These are phyloP conservation scores for Chloroclysta siterata DNA, from an alignment of 2,888 invertebrate species.

Conservation along the genomic window DNA sequence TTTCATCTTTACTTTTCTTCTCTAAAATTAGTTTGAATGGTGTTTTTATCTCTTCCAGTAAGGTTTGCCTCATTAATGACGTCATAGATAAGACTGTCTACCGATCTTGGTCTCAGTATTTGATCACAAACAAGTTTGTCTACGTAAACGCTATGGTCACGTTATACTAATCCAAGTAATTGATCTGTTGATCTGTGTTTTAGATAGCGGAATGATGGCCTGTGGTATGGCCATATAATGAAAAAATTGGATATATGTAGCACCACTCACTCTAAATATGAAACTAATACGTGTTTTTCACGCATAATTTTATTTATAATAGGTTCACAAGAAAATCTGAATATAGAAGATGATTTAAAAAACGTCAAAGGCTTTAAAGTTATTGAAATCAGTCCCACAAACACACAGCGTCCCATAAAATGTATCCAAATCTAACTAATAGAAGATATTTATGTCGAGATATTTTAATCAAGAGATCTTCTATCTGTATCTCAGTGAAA, in stretches of 20 bases:
- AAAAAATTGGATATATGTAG: neutral
- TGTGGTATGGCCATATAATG: neutral
- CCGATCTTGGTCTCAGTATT: conserved; percentile 8
- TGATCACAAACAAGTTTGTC: conserved; percentile 4
- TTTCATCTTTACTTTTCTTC: conserved; percentile 27
- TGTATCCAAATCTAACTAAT: too few relatives aligned
- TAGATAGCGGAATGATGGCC: neutral
- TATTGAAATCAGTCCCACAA: too few relatives aligned
- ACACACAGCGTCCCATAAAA: too few relatives aligned
- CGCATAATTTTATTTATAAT: too few relatives aligned
- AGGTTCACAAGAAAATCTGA: too few relatives aligned
- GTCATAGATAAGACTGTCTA: conserved; percentile 18
- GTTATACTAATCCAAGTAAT: neutral
- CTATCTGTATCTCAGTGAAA: too few relatives aligned
- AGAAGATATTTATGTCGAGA: too few relatives aligned
- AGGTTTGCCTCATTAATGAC: conserved; percentile 16
- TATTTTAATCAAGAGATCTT: too few relatives aligned
- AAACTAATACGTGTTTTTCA: neutral
- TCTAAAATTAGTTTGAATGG: conserved; percentile 25
- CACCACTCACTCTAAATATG: neutral
- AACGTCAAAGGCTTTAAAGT: too few relatives aligned
- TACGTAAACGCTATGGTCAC: neutral
- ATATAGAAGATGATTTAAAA: too few relatives aligned
- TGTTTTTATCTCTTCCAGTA: conserved; percentile 8
- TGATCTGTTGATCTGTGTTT: neutral